Evolutionary conservation across 2,888 invertebrate species (phyloP), one percentile per base, ranked within the genome.

Genomic region (Cremastinae sp.): DNA sequence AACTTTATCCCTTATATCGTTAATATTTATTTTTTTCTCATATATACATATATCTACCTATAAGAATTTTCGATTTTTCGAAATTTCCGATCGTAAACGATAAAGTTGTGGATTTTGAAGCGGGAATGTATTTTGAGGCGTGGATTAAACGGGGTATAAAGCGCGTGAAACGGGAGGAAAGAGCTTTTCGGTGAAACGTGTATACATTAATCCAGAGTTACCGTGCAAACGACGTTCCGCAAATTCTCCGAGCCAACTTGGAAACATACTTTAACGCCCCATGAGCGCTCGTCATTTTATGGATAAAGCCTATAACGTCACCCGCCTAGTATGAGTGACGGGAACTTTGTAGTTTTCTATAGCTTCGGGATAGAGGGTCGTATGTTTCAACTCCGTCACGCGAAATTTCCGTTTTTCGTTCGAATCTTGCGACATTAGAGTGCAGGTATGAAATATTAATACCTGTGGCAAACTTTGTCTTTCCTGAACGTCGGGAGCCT

Each of bases 391-490:
- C 37, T 37, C 37, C 37, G 4, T 37, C 9, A 37, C 12, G 2
- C 41, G 41, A 41, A 51, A n/a, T n/a, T n/a, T n/a, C n/a, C n/a
- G n/a, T n/a, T n/a, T n/a, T n/a, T n/a, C n/a, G n/a, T n/a, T n/a
- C n/a, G 28, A 28, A 28, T 28, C 28, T 28, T 5, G 51, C 59
- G 41, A 64, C 47, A 59, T 66, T 53, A 49, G 45, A 12, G 28
- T n/a, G 10, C 20, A 22, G 55, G 28, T 56, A 49, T 64, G 64
- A 64, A 71, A 71, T 64, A 71, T 71, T 71, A 71, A 71, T 71
- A 71, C 62, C 71, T 64, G 71, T 64, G 64, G 64, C 47, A 56
- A 71, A 71, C 64, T 71, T 71, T 56, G 51, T 56, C 56, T 41
- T 62, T 14, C 47, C n/a, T 20, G 14, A 16, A 47, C 45, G 43